A percentile compares a stretch with the other conserved stretches of the same genome.
Conservation (phyloP, 2,797 vertebrate genomes). For the Melanotaenia boesemani region DNA sequence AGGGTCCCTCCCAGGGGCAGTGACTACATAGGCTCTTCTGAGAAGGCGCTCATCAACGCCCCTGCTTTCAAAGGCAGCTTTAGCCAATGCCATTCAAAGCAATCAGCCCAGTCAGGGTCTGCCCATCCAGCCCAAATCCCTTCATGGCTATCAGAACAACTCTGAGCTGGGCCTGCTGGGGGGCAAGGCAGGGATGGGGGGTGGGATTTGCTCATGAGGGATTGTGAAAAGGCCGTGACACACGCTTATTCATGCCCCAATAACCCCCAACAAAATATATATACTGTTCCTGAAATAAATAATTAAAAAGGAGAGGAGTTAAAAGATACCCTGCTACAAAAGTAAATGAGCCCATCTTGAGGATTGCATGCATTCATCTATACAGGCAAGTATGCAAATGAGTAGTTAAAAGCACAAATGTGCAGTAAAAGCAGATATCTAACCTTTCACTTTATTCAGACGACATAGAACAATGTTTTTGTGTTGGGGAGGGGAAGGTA, state of each 20-base stretch:
- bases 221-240: conserved; percentile 86
- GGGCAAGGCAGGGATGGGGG: conserved; percentile 78
- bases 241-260: conserved; percentile 84
- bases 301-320: conserved; percentile 60
- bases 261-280: conserved; percentile 80
- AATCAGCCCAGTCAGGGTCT: conserved; percentile 84
- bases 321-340: conserved; percentile 55
- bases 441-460: conserved; percentile 50
- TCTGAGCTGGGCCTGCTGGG: conserved; percentile 79
- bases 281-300: conserved; percentile 74
- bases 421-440: conserved; percentile 38
- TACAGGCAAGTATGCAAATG: conserved; percentile 38
- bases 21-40: conserved; percentile 79
- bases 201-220: conserved; percentile 83
- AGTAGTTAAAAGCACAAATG: conserved; percentile 34
- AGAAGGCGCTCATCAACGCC: conserved; percentile 79
- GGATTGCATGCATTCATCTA: conserved; percentile 53
- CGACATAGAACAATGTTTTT: conserved; percentile 53
- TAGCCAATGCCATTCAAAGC: conserved; percentile 83
- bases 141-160: conserved; percentile 85
- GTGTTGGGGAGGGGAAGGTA: conserved; percentile 27
- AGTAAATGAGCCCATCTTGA: conserved; percentile 57
- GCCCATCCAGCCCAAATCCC: conserved; percentile 86
- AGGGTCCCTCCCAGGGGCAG: conserved; percentile 84
- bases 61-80: conserved; percentile 83